Percentiles rank a stretch among this genome's conserved stretches.
phyloP scores from a whole-genome alignment of 2,888 invertebrate genomes.

The Sinhomidia bicolor region DNA sequence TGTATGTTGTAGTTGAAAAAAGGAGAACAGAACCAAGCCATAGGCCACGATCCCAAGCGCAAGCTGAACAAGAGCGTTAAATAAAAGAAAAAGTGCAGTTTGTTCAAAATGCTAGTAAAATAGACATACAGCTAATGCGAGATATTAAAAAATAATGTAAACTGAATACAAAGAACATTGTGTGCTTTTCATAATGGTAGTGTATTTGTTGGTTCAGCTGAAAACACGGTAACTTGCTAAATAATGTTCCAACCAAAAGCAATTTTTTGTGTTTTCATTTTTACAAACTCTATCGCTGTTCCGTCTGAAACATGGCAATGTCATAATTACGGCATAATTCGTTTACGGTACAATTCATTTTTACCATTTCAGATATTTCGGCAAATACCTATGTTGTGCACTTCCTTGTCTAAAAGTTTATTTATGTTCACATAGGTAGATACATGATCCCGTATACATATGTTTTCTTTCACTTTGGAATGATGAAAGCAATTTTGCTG shows the following conservation, averaged over 20 bases:
- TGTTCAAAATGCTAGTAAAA: neutral
- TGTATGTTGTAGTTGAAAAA: neutral
- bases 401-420: too few relatives aligned
- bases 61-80: neutral
- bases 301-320: neutral
- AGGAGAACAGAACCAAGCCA: slow-evolving; percentile 33
- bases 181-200: too few relatives aligned
- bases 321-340: neutral
- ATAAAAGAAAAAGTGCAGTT: neutral
- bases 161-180: too few relatives aligned
- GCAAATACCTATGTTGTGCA: neutral
- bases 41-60: slow-evolving; percentile 10
- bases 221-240: too few relatives aligned
- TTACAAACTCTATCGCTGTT: neutral
- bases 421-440: too few relatives aligned
- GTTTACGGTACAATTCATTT: neutral
- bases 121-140: neutral
- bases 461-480: neutral
- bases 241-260: neutral
- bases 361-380: neutral
- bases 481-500: slow-evolving; percentile 12
- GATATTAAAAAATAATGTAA: neutral
- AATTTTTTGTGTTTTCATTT: neutral
- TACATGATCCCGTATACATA: too few relatives aligned
- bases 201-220: neutral